Evolutionary conservation across 2,113 vertebrate species (phyloP).

Genomic region (Megaceryle maxima): DNA sequence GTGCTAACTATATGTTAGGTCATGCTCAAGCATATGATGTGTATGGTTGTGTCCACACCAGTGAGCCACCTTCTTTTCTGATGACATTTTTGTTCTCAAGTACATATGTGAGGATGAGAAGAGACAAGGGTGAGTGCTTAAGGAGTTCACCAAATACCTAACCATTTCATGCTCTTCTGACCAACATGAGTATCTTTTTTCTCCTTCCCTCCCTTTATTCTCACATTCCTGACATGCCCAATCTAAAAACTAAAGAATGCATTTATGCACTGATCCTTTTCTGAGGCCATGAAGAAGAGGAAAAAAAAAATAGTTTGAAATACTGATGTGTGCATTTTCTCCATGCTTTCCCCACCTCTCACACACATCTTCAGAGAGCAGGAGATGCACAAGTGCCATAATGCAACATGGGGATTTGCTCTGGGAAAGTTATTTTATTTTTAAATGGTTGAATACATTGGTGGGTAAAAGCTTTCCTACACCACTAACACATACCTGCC

Average conservation of each 20-base stretch:
- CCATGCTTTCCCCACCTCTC: background rate
- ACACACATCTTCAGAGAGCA: background rate
- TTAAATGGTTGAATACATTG: background rate
- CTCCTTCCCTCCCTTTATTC: background rate
- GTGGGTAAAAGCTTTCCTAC: background rate
- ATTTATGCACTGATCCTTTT: background rate
- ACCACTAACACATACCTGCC: background rate
- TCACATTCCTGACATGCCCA: background rate
- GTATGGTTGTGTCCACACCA: background rate
- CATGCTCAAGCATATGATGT: background rate
- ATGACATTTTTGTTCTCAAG: background rate
- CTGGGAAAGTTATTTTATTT: background rate
- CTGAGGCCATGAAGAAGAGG: background rate
- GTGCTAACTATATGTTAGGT: background rate
- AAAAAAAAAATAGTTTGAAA: background rate
- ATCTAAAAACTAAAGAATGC: background rate
- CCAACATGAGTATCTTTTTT: background rate
- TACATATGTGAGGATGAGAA: fast-evolving
- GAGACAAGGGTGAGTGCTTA: background rate
- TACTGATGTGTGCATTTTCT: background rate
- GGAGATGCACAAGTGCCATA: background rate
- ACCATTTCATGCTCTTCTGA: background rate
- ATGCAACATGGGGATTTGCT: background rate
- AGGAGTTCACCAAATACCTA: background rate
- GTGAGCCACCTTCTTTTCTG: background rate